Conservation (phyloP, 2,888 invertebrate genomes). For the Nomada ferruginata region DNA sequence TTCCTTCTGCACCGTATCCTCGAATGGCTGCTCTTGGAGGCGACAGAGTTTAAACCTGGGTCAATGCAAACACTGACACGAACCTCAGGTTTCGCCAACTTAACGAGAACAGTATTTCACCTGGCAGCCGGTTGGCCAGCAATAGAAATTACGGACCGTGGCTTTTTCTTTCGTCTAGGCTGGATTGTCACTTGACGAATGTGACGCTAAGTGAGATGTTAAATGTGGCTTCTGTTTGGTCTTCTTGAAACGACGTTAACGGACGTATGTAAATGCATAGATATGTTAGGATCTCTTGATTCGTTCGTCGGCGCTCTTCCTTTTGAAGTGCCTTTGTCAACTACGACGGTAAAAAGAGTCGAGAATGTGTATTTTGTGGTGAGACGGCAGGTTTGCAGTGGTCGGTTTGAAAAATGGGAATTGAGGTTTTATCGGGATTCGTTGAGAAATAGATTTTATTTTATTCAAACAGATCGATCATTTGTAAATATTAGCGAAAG, state of each 20-base stretch:
- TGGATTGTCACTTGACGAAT: slow-evolving; percentile 27
- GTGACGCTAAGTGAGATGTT: slow-evolving; percentile 28
- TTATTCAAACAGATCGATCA: no score
- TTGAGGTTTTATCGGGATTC: no score
- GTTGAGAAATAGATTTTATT: no score
- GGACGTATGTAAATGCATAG: neutral
- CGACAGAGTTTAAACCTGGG: slow-evolving; percentile 36
- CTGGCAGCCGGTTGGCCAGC: neutral
- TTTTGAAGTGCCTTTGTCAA: no score
- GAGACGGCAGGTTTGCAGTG: no score
- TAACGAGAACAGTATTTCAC: slow-evolving; percentile 51
- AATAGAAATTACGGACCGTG: slow-evolving; percentile 28
- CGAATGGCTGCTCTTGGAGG: slow-evolving; percentile 32
- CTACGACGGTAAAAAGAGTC: no score
- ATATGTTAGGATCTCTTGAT: no score
- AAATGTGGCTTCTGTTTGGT: slow-evolving; percentile 14
- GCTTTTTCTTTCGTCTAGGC: neutral
- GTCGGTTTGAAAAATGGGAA: no score
- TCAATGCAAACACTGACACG: slow-evolving; percentile 48
- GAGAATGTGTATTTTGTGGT: no score
- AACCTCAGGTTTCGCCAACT: slow-evolving; percentile 34
- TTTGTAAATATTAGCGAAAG: no score
- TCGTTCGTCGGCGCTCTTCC: no score
- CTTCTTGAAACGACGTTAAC: neutral
- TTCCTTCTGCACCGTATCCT: slow-evolving; percentile 25